Evolutionary conservation across 2,888 invertebrate species (phyloP).

Genomic region (Drosophila quinaria): DNA sequence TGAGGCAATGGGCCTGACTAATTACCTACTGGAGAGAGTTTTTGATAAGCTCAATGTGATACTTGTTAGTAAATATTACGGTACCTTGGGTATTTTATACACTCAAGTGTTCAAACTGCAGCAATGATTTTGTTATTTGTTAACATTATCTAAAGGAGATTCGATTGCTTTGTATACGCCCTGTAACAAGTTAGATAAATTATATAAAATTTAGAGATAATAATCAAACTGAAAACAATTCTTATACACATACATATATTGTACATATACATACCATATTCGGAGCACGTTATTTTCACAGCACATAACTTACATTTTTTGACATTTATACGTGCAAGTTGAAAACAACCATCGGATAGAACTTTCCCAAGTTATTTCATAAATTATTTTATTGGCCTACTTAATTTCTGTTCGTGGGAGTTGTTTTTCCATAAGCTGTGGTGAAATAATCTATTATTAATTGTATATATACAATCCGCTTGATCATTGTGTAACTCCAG

Average conservation of each 20-base stretch:
- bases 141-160: neutral
- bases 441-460: too few species aligned
- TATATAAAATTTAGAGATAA: neutral
- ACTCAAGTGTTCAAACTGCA: neutral
- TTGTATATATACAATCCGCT: too few species aligned
- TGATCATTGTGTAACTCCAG: neutral
- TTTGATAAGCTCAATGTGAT: constrained; percentile 29
- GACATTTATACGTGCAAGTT: too few species aligned
- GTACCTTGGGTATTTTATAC: constrained; percentile 21
- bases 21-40: constrained; percentile 27
- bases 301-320: too few species aligned
- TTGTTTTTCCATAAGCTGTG: too few species aligned
- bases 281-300: neutral
- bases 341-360: too few species aligned
- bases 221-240: too few species aligned
- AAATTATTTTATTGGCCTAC: too few species aligned
- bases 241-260: neutral
- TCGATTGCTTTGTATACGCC: neutral
- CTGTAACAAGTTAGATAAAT: neutral
- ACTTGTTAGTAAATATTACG: neutral
- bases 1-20: constrained; percentile 36
- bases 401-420: too few species aligned
- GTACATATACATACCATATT: neutral
- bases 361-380: too few species aligned
- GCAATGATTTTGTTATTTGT: constrained; percentile 14